These are phyloP conservation scores for Digitonthophagus gazella DNA, from an alignment of 2,888 invertebrate species.

Conservation along the genomic window DNA sequence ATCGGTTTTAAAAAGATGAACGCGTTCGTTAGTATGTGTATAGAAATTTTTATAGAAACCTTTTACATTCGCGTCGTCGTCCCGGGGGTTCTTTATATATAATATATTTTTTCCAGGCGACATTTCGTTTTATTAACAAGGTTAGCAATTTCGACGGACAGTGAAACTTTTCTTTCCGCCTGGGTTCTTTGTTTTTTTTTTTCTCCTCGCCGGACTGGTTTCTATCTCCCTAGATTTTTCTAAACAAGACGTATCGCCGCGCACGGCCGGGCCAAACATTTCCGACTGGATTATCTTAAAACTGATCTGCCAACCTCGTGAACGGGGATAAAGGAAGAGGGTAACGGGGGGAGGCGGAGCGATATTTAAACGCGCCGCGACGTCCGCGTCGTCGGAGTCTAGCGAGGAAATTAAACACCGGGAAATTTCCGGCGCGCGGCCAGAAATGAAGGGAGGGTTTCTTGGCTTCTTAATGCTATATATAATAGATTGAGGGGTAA, in stretches of 20 bases:
- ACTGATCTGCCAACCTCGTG: not conserved
- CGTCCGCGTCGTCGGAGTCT: not conserved
- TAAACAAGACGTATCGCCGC: not conserved
- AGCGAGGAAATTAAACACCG: not conserved
- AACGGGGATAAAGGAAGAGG: not conserved
- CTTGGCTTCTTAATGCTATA: not conserved
- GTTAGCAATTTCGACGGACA: not conserved
- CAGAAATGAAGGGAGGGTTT: not conserved
- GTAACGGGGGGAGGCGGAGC: not conserved
- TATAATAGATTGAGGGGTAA: not conserved
- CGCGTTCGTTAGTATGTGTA: too few species aligned
- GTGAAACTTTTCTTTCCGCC: not conserved
- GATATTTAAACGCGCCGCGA: not conserved
- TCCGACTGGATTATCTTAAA: not conserved
- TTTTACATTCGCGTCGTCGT: too few species aligned
- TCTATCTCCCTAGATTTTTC: not conserved
- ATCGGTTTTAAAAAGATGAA: too few species aligned
- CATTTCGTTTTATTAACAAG: not conserved
- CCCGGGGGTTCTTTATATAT: not conserved
- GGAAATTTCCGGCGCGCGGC: not conserved
- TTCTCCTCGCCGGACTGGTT: too few species aligned
- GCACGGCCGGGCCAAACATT: not conserved
- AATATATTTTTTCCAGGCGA: not conserved
- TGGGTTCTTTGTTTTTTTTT: not conserved
- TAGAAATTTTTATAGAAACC: too few species aligned